Conservation (phyloP, 1,140 invertebrate species). For the Meteorus sp. region DNA sequence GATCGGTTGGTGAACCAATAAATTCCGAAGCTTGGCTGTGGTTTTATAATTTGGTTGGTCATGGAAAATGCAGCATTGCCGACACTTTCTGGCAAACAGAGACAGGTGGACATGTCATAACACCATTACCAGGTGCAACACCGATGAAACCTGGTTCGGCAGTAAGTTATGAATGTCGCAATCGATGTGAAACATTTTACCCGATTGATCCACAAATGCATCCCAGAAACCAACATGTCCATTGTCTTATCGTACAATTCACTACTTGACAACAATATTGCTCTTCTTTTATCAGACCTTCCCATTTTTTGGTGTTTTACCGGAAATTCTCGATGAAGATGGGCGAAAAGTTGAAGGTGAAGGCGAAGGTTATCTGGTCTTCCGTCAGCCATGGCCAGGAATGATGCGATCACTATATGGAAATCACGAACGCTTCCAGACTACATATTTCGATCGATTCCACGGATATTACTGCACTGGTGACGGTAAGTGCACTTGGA, state of each 20-base stretch:
- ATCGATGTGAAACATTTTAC: not conserved
- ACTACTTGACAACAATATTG: not conserved
- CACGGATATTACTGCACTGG: conserved; percentile 96
- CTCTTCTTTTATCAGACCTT: conserved; percentile 72
- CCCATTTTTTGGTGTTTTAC: conserved; percentile 95
- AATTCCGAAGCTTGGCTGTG: conserved; percentile 98
- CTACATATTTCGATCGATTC: conserved; percentile 94
- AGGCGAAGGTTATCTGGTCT: conserved; percentile 93
- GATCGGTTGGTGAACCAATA: conserved; percentile 96
- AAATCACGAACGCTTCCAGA: conserved; percentile 91
- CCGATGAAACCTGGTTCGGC: conserved; percentile 97
- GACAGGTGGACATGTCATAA: conserved; percentile 93
- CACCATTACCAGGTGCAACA: conserved; percentile 91
- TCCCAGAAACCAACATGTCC: not conserved
- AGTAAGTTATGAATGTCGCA: conserved; percentile 62
- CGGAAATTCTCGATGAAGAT: conserved; percentile 84
- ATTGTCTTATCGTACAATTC: not conserved
- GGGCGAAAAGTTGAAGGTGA: conserved; percentile 85
- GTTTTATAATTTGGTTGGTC: conserved; percentile 89
- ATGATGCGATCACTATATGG: conserved; percentile 94
- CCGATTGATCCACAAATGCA: not conserved
- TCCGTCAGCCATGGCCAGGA: conserved; percentile 93
- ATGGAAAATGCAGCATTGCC: conserved; percentile 82
- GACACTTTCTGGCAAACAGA: conserved; percentile 99
- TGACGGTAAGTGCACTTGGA: conserved; percentile 75